Evolutionary conservation across 2,888 invertebrate genomes (phyloP), one percentile per base, ranked within the genome.

Genomic region (Brachylomia viminalis): DNA sequence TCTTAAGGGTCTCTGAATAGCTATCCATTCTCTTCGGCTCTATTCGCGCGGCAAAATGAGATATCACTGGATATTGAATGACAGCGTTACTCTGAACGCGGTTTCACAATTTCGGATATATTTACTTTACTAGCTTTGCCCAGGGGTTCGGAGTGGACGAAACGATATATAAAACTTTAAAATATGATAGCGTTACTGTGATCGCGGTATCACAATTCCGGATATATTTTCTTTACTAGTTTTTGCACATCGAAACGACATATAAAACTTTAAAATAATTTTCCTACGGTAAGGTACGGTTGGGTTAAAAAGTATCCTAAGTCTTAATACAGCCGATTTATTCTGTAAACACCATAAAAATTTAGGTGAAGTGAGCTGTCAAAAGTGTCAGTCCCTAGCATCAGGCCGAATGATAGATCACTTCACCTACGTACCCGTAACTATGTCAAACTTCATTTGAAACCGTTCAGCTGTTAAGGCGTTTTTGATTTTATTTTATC

Each of bases 11-110:
- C 89, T 87, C 87, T 84, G 90, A 91, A 93, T 91, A 92, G 92
- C 87, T 92, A 93, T 91, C 93, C 92, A 92, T 93, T 93, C 92
- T 91, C 91, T 92, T 91, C 91, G 89, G 88, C 90, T 92, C 91
- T 91, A 92, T 92, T 93, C 94, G 93, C 92, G 93, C 93, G 94
- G 93, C 92, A 94, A 95, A 96, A 95, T 95, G 93, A 94, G 95
- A 95, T 95, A 96, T 95, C 95, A 95, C 93, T 93, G 91, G 94
- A 93, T 95, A 95, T 95, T 95, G 95, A 95, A 95, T 95, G 95
- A 94, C 94, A 90, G 91, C 91, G 91, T 91, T 87, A 91, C 92
- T 86, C 90, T 86, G 90, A 92, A 92, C 91, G 91, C 87, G 92
- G 91, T 90, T 90, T 91, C 65, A 80, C 77, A 52, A 82, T 80